Percentiles rank a stretch among this genome's conserved stretches.
Evolutionary conservation across 2,888 invertebrate genomes (phyloP).

Genomic region (Falcaria lacertinaria): DNA sequence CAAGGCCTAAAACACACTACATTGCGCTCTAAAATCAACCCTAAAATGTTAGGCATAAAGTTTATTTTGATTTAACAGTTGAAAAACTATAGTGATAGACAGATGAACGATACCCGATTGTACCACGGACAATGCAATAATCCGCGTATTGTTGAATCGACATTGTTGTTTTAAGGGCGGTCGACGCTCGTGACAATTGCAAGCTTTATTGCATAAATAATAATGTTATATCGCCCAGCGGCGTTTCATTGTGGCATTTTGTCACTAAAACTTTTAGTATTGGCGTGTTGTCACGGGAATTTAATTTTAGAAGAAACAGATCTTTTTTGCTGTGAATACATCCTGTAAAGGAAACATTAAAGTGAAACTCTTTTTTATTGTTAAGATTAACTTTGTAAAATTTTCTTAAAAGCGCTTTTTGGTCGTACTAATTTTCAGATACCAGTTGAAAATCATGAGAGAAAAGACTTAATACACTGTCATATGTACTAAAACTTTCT

Average conservation of each 20-base stretch:
- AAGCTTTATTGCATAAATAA: constrained; percentile 79
- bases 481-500: no score
- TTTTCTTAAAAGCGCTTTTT: no score
- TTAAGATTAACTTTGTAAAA: no score
- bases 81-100: constrained; percentile 45
- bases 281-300: constrained; percentile 19
- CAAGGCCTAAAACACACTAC: constrained; percentile 31
- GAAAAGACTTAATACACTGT: no score
- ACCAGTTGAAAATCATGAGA: no score
- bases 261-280: constrained; percentile 46
- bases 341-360: not conserved
- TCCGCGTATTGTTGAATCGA: constrained; percentile 76
- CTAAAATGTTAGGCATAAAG: constrained; percentile 12
- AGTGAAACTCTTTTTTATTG: no score
- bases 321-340: no score
- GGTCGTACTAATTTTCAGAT: no score
- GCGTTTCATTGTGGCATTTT: constrained; percentile 64
- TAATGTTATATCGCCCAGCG: constrained; percentile 72
- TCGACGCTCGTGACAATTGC: constrained; percentile 70
- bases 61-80: constrained; percentile 11
- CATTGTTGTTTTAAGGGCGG: constrained; percentile 80
- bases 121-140: constrained; percentile 79
- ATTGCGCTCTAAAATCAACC: constrained; percentile 19
- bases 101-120: constrained; percentile 61
- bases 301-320: constrained; percentile 20